These are phyloP conservation scores for Emesis russula DNA, from an alignment of 2,888 invertebrate genomes.

Conservation along the genomic window DNA sequence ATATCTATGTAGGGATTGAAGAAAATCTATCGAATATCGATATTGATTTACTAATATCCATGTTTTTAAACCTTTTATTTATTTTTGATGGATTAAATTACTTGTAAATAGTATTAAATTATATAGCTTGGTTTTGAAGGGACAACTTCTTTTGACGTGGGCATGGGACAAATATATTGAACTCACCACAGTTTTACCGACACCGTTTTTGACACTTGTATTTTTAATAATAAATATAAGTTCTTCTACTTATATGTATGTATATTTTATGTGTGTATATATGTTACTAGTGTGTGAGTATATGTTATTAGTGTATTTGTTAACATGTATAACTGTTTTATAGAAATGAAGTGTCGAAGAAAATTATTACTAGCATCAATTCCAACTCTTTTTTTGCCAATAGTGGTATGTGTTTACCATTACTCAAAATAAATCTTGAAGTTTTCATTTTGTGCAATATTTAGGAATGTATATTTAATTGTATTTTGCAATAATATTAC, in stretches of 20 bases:
- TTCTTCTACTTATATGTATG: background rate
- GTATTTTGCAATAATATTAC: slow-evolving; percentile 40
- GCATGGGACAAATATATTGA: background rate
- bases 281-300: too few species aligned
- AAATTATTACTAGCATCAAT: slow-evolving; percentile 20
- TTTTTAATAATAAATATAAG: too few species aligned
- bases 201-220: background rate
- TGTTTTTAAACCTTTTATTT: too few species aligned
- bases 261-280: background rate
- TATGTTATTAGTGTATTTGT: too few species aligned
- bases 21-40: slow-evolving; percentile 12
- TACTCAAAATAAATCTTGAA: slow-evolving; percentile 10
- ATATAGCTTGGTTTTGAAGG: background rate
- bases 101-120: too few species aligned
- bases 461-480: slow-evolving; percentile 8
- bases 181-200: background rate
- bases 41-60: background rate
- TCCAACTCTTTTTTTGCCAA: slow-evolving; percentile 27
- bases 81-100: too few species aligned
- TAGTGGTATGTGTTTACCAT: slow-evolving; percentile 25
- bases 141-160: background rate
- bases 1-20: slow-evolving; percentile 5
- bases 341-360: slow-evolving; percentile 27
- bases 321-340: background rate
- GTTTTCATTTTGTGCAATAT: slow-evolving; percentile 15